Conservation (phyloP, 2,888 invertebrate genomes). For the Podabrus alpinus region DNA sequence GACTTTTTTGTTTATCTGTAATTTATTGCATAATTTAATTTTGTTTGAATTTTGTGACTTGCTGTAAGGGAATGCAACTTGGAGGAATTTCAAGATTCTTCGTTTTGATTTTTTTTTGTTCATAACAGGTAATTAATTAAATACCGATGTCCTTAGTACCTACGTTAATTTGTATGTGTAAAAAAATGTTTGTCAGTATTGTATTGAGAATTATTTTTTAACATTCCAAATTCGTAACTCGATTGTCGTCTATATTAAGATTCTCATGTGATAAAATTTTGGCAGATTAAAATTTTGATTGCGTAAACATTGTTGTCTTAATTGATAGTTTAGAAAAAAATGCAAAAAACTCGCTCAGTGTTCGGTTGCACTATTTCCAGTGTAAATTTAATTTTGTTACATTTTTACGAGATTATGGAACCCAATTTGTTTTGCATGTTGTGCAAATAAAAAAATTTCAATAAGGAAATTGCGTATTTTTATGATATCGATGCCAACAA, state of each 20-base stretch:
- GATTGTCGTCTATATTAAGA: neutral
- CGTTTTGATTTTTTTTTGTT: neutral
- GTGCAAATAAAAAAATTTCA: neutral
- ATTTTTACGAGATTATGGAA: neutral
- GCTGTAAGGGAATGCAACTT: constrained; percentile 1
- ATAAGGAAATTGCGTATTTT: neutral
- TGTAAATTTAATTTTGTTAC: neutral
- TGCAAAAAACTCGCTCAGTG: neutral
- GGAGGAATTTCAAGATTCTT: neutral
- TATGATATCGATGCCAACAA: neutral
- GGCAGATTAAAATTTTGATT: constrained; percentile 3
- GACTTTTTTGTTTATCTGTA: neutral
- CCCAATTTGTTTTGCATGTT: neutral
- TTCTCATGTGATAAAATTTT: constrained; percentile 8
- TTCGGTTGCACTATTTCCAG: neutral
- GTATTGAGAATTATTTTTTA: neutral
- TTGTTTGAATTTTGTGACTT: constrained; percentile 1
- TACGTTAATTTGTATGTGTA: neutral
- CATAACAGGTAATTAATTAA: constrained; percentile 1
- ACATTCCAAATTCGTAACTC: neutral
- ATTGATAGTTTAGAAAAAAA: neutral
- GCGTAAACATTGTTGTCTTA: neutral
- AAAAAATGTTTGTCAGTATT: neutral
- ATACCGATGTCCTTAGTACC: neutral
- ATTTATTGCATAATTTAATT: neutral